These are phyloP conservation scores for Platycnemis pennipes DNA, from an alignment of 2,888 invertebrate species.

Conservation along the genomic window DNA sequence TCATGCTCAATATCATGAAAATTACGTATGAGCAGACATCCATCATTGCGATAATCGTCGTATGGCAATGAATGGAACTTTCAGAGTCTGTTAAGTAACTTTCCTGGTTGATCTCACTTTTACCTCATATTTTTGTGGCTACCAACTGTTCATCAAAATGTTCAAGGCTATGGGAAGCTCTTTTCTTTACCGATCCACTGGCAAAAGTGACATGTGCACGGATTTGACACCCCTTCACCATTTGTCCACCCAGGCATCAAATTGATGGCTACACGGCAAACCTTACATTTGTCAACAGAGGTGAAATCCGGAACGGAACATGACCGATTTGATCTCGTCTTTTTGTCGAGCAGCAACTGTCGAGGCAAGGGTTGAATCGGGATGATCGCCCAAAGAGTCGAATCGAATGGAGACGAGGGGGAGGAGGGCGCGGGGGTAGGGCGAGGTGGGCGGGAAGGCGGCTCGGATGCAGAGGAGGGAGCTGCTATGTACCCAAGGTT, in stretches of 20 bases:
- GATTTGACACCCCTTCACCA: neutral
- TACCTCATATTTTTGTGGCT: too few relatives aligned
- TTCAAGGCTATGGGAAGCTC: neutral
- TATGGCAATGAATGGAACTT: too few relatives aligned
- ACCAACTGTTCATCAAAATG: neutral
- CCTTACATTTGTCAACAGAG: conserved; percentile 23
- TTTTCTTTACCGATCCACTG: neutral
- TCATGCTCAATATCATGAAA: too few relatives aligned
- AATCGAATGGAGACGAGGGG: conserved; percentile 21
- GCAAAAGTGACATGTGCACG: neutral
- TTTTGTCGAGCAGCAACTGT: conserved; percentile 26
- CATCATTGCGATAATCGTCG: too few relatives aligned
- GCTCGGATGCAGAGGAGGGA: neutral
- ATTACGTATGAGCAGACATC: too few relatives aligned
- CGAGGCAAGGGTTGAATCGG: conserved; percentile 20
- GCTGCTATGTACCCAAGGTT: neutral
- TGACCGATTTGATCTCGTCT: conserved; percentile 22
- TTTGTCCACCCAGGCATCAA: neutral
- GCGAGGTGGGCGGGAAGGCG: neutral
- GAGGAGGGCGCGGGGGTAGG: neutral
- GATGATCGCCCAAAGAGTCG: conserved; percentile 1
- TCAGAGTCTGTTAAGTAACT: too few relatives aligned
- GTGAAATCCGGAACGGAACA: conserved; percentile 16
- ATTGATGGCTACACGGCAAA: neutral
- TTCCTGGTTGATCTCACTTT: too few relatives aligned